Evolutionary conservation across 2,797 vertebrate genomes (phyloP).

Genomic region (Hapalemur alaotrensis): DNA sequence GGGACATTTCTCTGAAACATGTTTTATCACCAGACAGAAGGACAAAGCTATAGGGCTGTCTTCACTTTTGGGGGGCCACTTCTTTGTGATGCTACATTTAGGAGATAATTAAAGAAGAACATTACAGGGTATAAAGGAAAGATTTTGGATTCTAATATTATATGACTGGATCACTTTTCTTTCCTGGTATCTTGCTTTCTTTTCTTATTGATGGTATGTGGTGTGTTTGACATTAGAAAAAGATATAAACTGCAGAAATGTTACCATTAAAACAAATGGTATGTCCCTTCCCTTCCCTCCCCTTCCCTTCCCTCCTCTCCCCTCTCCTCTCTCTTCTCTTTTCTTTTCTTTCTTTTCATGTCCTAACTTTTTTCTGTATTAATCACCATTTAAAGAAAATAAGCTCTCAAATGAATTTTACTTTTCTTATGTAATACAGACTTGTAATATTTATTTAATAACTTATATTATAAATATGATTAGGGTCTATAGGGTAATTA

Average conservation of each 20-base stretch:
- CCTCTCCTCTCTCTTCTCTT: no score
- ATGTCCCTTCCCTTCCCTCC: no score
- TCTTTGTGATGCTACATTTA: neutral
- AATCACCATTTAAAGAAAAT: neutral
- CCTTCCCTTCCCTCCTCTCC: no score
- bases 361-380: neutral
- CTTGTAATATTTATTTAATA: constrained; percentile 8
- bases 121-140: neutral
- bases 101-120: neutral
- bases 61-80: neutral
- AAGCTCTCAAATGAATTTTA: neutral
- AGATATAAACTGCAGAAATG: neutral
- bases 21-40: neutral
- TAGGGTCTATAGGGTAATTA: neutral
- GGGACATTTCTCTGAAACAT: neutral
- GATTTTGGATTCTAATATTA: neutral
- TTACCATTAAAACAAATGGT: neutral
- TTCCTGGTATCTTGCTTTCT: neutral
- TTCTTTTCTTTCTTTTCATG: neutral
- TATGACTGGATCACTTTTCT: neutral
- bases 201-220: neutral
- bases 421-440: neutral
- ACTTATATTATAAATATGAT: constrained; percentile 19
- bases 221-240: neutral
- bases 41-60: neutral